A percentile compares a stretch with the other conserved stretches of the same genome.
Evolutionary conservation across 1,140 invertebrate species (phyloP).

Genomic region (Asobara japonica): DNA sequence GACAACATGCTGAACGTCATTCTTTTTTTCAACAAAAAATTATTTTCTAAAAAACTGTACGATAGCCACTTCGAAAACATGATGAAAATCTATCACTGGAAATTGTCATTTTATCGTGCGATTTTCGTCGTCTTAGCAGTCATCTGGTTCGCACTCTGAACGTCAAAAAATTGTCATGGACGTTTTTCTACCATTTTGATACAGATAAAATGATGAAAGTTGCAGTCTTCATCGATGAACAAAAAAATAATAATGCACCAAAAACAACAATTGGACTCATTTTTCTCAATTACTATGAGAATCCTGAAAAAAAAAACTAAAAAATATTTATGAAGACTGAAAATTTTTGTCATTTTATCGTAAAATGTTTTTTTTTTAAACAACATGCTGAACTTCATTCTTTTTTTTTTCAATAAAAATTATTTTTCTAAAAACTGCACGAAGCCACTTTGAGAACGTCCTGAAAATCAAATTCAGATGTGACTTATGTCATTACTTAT

Average conservation of each 20-base stretch:
- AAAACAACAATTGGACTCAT: neutral
- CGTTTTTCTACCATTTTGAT: neutral
- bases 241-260: neutral
- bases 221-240: neutral
- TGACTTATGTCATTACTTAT: neutral
- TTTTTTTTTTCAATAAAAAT: neutral
- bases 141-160: neutral
- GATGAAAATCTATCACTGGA: neutral
- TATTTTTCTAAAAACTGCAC: neutral
- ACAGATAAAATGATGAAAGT: neutral
- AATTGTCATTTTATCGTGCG: neutral
- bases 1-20: neutral
- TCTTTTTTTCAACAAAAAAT: neutral
- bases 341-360: neutral
- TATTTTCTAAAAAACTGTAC: neutral
- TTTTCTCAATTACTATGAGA: neutral
- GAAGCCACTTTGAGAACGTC: neutral
- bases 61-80: neutral
- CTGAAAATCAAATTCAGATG: neutral
- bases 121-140: neutral
- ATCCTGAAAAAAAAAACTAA: neutral
- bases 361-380: neutral
- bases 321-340: neutral
- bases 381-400: neutral
- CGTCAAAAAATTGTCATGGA: neutral